These are phyloP conservation scores for Palaemon carinicauda DNA, from an alignment of 1,140 invertebrate genomes.

Conservation along the genomic window DNA sequence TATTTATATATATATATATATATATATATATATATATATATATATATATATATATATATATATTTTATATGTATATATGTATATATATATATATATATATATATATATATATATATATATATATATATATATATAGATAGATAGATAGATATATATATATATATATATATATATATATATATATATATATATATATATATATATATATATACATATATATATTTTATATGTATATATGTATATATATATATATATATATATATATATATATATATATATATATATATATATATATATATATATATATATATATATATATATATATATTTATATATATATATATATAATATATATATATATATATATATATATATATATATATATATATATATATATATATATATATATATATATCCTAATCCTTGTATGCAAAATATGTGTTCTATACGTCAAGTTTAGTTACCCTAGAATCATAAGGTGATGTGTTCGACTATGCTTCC, in stretches of 20 bases:
- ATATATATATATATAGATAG: neutral
- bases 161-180: neutral
- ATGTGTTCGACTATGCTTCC: too few relatives aligned
- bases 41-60: neutral
- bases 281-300: neutral
- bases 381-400: too few relatives aligned
- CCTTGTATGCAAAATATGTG: too few relatives aligned
- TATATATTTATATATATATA: too few relatives aligned
- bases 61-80: neutral
- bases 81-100: slow-evolving; percentile 2
- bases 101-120: neutral
- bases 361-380: neutral
- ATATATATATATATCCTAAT: too few relatives aligned
- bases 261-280: too few relatives aligned
- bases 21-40: slow-evolving; percentile 2
- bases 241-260: too few relatives aligned
- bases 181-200: neutral
- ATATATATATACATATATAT: neutral
- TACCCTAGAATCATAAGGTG: too few relatives aligned
- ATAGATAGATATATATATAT: neutral
- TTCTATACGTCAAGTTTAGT: too few relatives aligned
- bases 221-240: too few relatives aligned
- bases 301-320: neutral
- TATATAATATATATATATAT: neutral
- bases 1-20: neutral